A percentile compares a stretch with the other conserved stretches of the same genome.
These are phyloP conservation scores for Sinosuthora webbiana DNA, from an alignment of 2,113 vertebrate genomes.

Conservation along the genomic window DNA sequence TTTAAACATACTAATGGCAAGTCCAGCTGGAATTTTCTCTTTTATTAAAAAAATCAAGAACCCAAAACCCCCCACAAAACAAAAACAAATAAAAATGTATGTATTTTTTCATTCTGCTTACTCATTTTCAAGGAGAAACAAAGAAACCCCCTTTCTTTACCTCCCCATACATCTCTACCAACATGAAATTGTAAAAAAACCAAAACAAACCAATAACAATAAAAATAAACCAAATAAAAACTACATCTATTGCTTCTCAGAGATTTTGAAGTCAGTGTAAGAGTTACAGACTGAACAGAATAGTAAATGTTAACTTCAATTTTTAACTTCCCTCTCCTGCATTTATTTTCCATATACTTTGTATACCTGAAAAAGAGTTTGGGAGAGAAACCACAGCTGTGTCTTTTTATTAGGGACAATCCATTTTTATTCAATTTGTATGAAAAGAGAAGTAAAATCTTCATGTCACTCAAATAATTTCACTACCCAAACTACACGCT, in stretches of 20 bases:
- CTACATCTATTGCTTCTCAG: neutral
- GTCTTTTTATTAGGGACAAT: neutral
- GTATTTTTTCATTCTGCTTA: neutral
- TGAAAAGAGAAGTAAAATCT: neutral
- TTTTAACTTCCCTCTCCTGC: neutral
- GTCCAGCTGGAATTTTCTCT: neutral
- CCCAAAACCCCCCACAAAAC: rapidly evolving
- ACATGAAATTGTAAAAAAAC: rapidly evolving
- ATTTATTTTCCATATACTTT: neutral
- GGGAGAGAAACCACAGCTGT: neutral
- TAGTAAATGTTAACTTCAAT: neutral
- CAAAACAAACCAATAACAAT: neutral
- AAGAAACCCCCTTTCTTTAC: neutral
- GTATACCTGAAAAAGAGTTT: neutral
- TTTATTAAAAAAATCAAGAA: neutral
- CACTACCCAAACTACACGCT: neutral
- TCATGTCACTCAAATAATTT: slow-evolving; percentile 21
- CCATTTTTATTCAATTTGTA: slow-evolving; percentile 49
- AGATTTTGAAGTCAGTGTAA: neutral
- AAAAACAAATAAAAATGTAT: neutral
- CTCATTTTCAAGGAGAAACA: neutral
- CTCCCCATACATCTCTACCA: neutral
- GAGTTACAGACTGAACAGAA: neutral
- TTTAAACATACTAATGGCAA: neutral
- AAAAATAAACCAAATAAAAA: neutral